Evolutionary conservation across 1,140 invertebrate species (phyloP), one percentile per base, ranked within the genome.

Genomic region (Vanessa tameamea): DNA sequence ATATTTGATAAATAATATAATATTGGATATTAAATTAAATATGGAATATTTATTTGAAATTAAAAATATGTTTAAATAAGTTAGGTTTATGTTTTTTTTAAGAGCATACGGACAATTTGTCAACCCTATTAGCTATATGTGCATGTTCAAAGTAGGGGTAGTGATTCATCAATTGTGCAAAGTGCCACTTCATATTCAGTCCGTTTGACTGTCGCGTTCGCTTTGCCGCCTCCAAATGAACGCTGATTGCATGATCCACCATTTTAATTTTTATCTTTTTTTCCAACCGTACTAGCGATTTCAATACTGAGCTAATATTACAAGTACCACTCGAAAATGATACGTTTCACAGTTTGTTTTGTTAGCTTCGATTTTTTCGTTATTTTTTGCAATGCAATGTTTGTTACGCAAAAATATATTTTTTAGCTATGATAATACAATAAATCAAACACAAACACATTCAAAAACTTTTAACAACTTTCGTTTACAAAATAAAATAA

Each of bases 81-180:
- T 20, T 20, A 20, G 20, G 20, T 31, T 31, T 31, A 4, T 31
- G 3, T 68, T 1, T 50, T 50, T 61, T 59, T 70, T n/a, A 55
- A 50, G 48, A 50, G 4, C 53, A 55, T 50, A 48, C 9, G n/a
- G 3, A 12, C n/a, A 65, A 64, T 51, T 55, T 64, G 63, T 20
- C 77, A 75, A 75, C 77, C 73, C 77, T 75, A 71, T n/a, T 26
- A 59, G 48, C 43, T 70, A 59, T 78, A 76, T 75, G 67, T 78
- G 69, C 55, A 75, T 78, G 66, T 69, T 75, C 67, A 78, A 78
- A 76, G 73, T 76, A 84, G 81, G 87, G 87, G 87, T 86, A 86
- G 87, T 90, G 87, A 89, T 90, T 90, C 87, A 87, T 92, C 87
- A 90, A 90, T 90, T 86, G 87, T 87, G 86, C 84, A 88, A 90